Conservation (phyloP, 2,797 vertebrate genomes). For the Todus mexicanus region DNA sequence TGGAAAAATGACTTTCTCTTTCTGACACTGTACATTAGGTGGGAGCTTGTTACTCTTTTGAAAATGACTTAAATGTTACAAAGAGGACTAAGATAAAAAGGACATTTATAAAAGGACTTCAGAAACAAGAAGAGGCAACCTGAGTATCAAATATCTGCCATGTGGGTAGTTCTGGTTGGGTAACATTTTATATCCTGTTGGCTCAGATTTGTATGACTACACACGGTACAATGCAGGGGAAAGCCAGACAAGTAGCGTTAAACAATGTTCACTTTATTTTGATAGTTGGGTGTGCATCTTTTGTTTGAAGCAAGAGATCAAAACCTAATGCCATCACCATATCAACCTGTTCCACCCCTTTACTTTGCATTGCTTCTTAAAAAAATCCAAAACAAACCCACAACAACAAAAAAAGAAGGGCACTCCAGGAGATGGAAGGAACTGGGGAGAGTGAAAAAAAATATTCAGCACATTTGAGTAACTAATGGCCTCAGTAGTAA, state of each 20-base stretch:
- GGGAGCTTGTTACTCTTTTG: not conserved
- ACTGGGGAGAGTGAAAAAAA: not conserved
- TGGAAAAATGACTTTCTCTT: not conserved
- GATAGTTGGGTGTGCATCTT: constrained; percentile 15
- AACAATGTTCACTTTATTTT: constrained; percentile 41
- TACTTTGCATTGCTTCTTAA: not conserved
- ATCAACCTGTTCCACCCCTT: not conserved
- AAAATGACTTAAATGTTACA: not conserved
- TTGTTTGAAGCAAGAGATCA: constrained; percentile 21
- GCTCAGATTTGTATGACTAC: not conserved
- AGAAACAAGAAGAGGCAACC: not conserved
- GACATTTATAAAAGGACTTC: not conserved
- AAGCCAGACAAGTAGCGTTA: not conserved
- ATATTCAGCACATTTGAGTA: not conserved
- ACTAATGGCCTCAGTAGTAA: not conserved
- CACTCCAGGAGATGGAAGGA: not conserved
- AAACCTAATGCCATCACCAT: not conserved
- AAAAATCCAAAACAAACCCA: not conserved
- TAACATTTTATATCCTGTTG: constrained; percentile 50
- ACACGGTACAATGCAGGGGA: not conserved
- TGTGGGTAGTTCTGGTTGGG: constrained; percentile 19
- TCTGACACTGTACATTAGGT: not conserved
- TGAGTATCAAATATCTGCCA: not conserved
- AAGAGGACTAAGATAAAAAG: not conserved
- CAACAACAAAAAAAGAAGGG: not conserved